Base-by-base conservation (phyloP, 2,797 vertebrate species). In the Carduelis carduelis region DNA sequence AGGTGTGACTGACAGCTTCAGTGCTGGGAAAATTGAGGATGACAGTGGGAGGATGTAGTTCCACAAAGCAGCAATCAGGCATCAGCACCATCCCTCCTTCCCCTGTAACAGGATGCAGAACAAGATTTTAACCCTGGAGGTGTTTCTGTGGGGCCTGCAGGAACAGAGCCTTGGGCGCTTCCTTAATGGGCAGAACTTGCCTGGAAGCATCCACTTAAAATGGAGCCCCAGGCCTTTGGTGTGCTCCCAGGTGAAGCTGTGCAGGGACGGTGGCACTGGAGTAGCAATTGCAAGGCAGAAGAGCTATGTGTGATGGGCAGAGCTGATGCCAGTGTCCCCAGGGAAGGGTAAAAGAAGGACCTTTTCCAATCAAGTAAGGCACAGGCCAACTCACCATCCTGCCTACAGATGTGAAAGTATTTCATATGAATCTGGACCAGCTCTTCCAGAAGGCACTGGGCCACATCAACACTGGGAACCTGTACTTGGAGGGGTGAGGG, bases 401-500 rank as follows among this genome's bases (percentile, higher is more conserved):
- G 12, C 0, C n/a, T 55, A 3, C 6, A 13, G 11, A 21, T 41
- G 20, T 16, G 14, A 16, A 34, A 12, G 9, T 8, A 20, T 35
- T 78, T 34, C 16, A 4, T 3, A 3, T 1, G 23, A 57, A 8
- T 2, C 23, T 0, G 5, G 50, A 59, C 17, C 14, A 23, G 46
- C 35, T 39, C 27, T 46, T 60, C 50, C 56, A 14, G 12, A 14
- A 61, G 16, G 57, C 35, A 9, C 22, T 22, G 60, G 70, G 32
- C 27, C 57, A 34, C 46, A 50, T 4, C 46, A 76, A 5, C 34
- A 6, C 11, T 30, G 69, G 71, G 39, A 32, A 5, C 41, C 20
- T 28, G 39, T 9, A 6, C 8, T 2, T 1, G 0, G 0, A 22
- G 14, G 30, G 22, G 0, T 3, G 44, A 64, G 28, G 0, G 35